Percentiles rank a stretch among this genome's conserved stretches.
phyloP scores from a whole-genome alignment of 2,797 vertebrate genomes.

The Amblyopsis hoosieri region DNA sequence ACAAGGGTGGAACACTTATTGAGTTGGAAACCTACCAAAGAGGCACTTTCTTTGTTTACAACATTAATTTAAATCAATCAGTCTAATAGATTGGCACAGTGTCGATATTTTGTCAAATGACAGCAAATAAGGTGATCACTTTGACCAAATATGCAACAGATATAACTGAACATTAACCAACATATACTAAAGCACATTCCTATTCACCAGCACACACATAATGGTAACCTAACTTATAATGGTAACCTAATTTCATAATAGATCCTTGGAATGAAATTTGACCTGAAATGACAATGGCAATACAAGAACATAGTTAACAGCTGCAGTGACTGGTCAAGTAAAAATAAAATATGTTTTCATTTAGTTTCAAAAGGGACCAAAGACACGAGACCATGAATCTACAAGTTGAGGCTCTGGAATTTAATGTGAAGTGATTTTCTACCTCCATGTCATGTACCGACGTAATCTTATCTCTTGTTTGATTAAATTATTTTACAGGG shows the following conservation, averaged over 20 bases:
- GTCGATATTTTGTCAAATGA: conserved; percentile 32
- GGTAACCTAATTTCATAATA: conserved; percentile 48
- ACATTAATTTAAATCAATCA: conserved; percentile 20
- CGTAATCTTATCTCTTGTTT: conserved; percentile 30
- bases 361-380: neutral
- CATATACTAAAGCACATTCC: conserved; percentile 9
- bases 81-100: conserved; percentile 54
- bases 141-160: conserved; percentile 18
- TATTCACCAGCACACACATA: neutral
- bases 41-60: conserved; percentile 62
- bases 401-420: conserved; percentile 1
- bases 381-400: conserved; percentile 6
- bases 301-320: conserved; percentile 16
- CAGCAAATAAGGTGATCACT: conserved; percentile 19
- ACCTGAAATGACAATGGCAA: conserved; percentile 44
- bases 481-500: conserved; percentile 53
- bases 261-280: conserved; percentile 47
- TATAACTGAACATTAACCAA: conserved; percentile 16
- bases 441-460: conserved; percentile 6
- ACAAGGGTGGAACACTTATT: conserved; percentile 5
- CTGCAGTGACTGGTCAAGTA: conserved; percentile 47
- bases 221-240: conserved; percentile 38
- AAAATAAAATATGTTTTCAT: conserved; percentile 43
- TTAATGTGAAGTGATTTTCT: neutral
- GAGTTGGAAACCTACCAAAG: conserved; percentile 33